phyloP scores from a whole-genome alignment of 2,797 vertebrate genomes.

The Choloepus didactylus region DNA sequence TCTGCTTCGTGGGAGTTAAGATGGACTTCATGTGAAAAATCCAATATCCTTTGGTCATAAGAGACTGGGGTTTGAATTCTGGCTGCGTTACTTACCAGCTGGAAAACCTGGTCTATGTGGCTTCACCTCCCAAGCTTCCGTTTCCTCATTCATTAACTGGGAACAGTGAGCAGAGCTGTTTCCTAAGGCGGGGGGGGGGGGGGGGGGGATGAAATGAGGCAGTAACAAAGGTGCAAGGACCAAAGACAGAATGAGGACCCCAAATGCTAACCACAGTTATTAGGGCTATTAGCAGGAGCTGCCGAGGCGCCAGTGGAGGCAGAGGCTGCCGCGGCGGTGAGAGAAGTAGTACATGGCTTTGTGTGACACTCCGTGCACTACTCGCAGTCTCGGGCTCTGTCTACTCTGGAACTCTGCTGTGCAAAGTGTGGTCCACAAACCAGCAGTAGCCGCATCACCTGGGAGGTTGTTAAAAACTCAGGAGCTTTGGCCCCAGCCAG shows the following conservation, averaged over 20 bases:
- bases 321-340: background rate
- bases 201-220: background rate
- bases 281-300: accelerated
- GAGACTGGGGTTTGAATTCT: background rate
- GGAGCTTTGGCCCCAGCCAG: no score
- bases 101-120: background rate
- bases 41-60: background rate
- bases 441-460: background rate
- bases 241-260: background rate
- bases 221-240: background rate
- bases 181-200: no score
- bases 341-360: background rate
- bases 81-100: background rate
- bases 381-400: background rate
- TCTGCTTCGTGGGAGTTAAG: no score
- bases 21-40: background rate
- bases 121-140: background rate
- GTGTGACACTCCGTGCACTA: background rate
- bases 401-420: background rate
- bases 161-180: background rate
- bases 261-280: background rate
- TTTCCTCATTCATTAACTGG: background rate
- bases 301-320: no score
- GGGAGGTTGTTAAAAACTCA: background rate
- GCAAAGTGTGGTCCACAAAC: background rate